Conservation (phyloP, 2,888 invertebrate genomes). For the Drosophila algonquin region DNA sequence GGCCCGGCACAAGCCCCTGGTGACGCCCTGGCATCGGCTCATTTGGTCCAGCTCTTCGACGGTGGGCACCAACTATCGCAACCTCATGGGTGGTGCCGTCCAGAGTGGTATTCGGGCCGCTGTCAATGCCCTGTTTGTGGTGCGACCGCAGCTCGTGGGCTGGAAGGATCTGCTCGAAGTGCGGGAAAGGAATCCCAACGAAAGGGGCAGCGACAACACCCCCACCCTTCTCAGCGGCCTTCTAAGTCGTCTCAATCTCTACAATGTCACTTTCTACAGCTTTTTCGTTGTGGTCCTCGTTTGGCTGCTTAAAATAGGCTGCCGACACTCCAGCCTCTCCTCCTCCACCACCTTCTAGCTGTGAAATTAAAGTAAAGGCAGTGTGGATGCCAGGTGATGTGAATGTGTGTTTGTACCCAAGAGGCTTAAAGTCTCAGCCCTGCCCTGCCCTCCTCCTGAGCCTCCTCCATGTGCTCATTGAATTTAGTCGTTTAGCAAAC, state of each 20-base stretch:
- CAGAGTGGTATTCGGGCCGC: slow-evolving; percentile 83
- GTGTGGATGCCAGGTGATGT: neutral
- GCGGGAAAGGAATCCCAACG: slow-evolving; percentile 55
- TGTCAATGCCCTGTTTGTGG: slow-evolving; percentile 73
- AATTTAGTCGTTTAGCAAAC: slow-evolving; percentile 44
- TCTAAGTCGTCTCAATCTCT: slow-evolving; percentile 79
- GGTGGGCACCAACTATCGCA: slow-evolving; percentile 77
- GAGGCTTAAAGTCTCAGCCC: slow-evolving; percentile 18
- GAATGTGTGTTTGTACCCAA: slow-evolving; percentile 30
- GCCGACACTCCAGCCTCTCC: slow-evolving; percentile 18
- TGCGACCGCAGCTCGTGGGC: slow-evolving; percentile 80
- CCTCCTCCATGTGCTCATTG: slow-evolving; percentile 27
- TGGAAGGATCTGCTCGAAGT: slow-evolving; percentile 81
- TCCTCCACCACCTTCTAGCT: neutral
- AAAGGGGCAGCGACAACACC: slow-evolving; percentile 4
- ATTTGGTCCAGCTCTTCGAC: slow-evolving; percentile 82
- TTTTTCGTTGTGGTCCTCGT: slow-evolving; percentile 64
- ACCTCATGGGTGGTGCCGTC: slow-evolving; percentile 82
- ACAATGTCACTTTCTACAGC: slow-evolving; percentile 79
- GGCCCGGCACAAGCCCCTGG: slow-evolving; percentile 63
- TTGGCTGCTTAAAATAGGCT: slow-evolving; percentile 57
- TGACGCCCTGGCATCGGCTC: slow-evolving; percentile 80
- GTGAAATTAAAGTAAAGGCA: slow-evolving; percentile 20
- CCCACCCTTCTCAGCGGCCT: slow-evolving; percentile 47
- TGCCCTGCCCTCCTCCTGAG: neutral